Evolutionary conservation across 1,140 invertebrate genomes (phyloP), one percentile per base, ranked within the genome.

Genomic region (Zelostemma sp.): DNA sequence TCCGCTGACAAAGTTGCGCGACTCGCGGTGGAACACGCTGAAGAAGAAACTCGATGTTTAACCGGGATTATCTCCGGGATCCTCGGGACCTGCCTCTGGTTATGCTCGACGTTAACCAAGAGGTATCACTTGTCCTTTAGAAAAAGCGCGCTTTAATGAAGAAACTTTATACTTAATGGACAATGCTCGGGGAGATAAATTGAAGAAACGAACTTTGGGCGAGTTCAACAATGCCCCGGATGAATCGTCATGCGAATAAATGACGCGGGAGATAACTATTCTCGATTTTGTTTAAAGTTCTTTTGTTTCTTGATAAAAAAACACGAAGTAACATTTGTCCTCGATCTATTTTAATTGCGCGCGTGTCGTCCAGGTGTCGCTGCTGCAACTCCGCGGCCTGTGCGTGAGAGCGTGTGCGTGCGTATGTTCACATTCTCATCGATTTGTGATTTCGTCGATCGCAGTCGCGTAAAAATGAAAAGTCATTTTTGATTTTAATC

Each of bases 1-100:
- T 66, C 63, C 61, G 54, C 58, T 59, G 51, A 65, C 50, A 69
- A 73, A 73, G 62, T 69, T 69, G 58, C 56, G 45, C 43, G 54
- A 55, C 56, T 63, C 57, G 35, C 48, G 40, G 40, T 3, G 17
- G 51, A 69, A 62, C 61, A 66, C 64, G 60, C 60, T 66, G 33
- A 61, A 51, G 55, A 72, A 57, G 50, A 68, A 72, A 46, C 57
- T 72, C 57, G 51, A 61, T 62, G 25, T 61, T 60, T 60, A 68
- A 61, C 60, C 25, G 28, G 65, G 48, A 68, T 68, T 64, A 61
- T 31, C 17, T 59, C 25, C 33, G 43, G 51, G 49, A 59, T 55
- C 56, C 18, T 41, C 17, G 6, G 33, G 33, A 8, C 5, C 33
- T 12, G 50, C 8, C 48, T 50, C 48, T 38, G 48, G 48, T 50